These are phyloP conservation scores for Lepeophtheirus nordmannii DNA, from an alignment of 2,888 invertebrate species.

Conservation along the genomic window DNA sequence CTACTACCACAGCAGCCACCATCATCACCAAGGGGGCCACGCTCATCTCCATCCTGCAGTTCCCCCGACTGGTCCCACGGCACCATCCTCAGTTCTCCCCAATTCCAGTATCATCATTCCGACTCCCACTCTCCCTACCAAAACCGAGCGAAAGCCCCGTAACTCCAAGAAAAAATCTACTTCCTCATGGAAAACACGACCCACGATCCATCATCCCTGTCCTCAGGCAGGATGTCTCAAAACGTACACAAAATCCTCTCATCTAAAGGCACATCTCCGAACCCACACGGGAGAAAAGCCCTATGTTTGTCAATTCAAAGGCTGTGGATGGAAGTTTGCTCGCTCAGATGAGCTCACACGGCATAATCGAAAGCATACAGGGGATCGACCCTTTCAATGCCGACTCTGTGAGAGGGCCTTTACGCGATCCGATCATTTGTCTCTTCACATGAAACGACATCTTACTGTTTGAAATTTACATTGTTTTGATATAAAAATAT, in stretches of 20 bases:
- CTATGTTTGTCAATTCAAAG: constrained; percentile 40
- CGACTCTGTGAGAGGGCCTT: constrained; percentile 48
- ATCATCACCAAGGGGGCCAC: too few species aligned
- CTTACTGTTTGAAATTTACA: too few species aligned
- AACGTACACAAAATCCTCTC: constrained; percentile 47
- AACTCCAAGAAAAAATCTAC: too few species aligned
- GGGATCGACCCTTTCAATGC: constrained; percentile 50
- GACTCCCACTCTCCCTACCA: too few species aligned
- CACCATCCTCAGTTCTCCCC: too few species aligned
- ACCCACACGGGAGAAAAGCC: constrained; percentile 42
- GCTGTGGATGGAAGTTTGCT: constrained; percentile 44
- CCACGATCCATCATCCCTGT: constrained; percentile 34
- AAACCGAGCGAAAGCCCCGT: too few species aligned
- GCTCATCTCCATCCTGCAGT: too few species aligned
- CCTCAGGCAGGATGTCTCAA: constrained; percentile 45
- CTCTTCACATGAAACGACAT: constrained; percentile 50
- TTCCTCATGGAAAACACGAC: background rate
- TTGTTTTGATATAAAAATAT: too few species aligned
- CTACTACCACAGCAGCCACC: too few species aligned
- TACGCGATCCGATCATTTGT: constrained; percentile 48
- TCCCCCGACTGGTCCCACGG: too few species aligned
- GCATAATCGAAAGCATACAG: constrained; percentile 43
- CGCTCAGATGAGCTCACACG: constrained; percentile 47
- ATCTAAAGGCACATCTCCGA: constrained; percentile 39
- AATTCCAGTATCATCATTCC: too few species aligned